Conservation (phyloP, 2,797 vertebrate species). For the Myotis findleyi region DNA sequence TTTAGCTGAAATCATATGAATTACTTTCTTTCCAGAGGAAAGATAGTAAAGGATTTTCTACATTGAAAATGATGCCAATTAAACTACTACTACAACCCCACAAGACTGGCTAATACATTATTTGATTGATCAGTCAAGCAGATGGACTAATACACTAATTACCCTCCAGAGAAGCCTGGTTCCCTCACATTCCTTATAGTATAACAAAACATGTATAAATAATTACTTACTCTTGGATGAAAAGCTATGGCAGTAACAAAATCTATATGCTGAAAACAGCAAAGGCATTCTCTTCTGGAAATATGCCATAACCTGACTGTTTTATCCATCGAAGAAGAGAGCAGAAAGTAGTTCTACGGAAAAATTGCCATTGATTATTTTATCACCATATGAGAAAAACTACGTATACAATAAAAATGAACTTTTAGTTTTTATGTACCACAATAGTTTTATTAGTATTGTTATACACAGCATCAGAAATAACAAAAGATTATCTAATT, state of each 20-base stretch:
- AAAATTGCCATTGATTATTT: constrained; percentile 68
- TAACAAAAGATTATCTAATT: constrained; percentile 49
- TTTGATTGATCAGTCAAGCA: background rate
- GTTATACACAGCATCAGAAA: background rate
- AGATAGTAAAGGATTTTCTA: constrained; percentile 29
- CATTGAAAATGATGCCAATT: constrained; percentile 15
- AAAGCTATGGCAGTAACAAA: constrained; percentile 99
- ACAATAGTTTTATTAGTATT: background rate
- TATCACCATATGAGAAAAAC: constrained; percentile 1
- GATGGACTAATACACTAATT: background rate
- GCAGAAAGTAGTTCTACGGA: constrained; percentile 97
- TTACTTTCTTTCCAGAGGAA: background rate
- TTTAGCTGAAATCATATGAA: constrained; percentile 48
- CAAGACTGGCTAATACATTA: background rate
- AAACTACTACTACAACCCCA: background rate
- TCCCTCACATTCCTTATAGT: constrained; percentile 13
- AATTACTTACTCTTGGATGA: constrained; percentile 95
- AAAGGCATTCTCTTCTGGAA: constrained; percentile 98
- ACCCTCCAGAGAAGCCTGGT: constrained; percentile 32
- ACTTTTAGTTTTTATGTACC: constrained; percentile 52
- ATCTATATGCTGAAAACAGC: constrained; percentile 99
- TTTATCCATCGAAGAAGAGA: constrained; percentile 99
- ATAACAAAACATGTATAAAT: background rate
- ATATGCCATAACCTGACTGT: constrained; percentile 99
- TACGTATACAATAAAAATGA: constrained; percentile 53